Evolutionary conservation across 1,140 invertebrate species (phyloP), one percentile per base, ranked within the genome.

Genomic region (Wiebesia pumilae): DNA sequence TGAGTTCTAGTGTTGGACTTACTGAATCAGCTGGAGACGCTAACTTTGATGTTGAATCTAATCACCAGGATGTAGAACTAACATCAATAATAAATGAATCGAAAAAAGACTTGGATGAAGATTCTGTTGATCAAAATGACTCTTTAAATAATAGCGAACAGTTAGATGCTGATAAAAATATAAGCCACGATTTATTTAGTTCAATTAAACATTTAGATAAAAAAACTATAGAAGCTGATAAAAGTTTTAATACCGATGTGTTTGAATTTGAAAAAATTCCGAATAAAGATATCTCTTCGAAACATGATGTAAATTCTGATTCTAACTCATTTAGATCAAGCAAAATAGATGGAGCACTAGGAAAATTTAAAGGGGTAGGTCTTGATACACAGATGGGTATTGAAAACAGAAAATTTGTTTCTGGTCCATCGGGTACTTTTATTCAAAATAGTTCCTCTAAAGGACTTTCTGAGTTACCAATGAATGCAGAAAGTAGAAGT

Each of bases 21-120:
- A 51, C 51, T 19, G 75, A 78, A 78, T 33, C 27, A 54, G 9
- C 77, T 0, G 24, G 9, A 43, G 71, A 75, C n/a, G 4, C 40
- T 75, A 75, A 43, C n/a, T 40, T 75, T 75, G 10, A 10, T 43
- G 24, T 16, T 27, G 71, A 75, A 79, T 79, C 51, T 33, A 79
- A 79, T 79, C n/a, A 33, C 6, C 47, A 51, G 14, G 6, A 9
- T 21, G 77, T 58, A 30, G 51, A 79, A 54, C 24, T 75, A 6
- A 35, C 71, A n/a, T 75, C 27, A 75, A 40, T n/a, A 19, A 3
- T 79, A n/a, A 77, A 77, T 69, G 62, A 85, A 24, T 1, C 3
- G 1, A 33, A 75, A 27, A 86, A 81, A n/a, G 47, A 85, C 40
- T 51, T 71, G 1, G 54, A 33, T n/a, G 73, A 84, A 65, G 83